Percentiles rank a stretch among this genome's conserved stretches.
phyloP scores from a whole-genome alignment of 1,140 invertebrate species.

The Elymnias hypermnestra region DNA sequence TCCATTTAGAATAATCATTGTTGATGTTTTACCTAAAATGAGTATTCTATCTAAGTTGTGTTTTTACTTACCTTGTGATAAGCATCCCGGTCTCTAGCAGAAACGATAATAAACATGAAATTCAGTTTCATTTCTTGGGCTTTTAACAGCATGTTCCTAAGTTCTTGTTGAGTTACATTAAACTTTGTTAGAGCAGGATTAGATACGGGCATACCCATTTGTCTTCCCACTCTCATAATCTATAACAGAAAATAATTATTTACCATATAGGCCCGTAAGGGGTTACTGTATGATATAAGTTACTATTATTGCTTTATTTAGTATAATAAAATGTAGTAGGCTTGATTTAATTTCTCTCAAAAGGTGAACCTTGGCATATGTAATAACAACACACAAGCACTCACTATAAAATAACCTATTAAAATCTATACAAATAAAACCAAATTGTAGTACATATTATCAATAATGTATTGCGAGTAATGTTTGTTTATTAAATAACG shows the following conservation, averaged over 20 bases:
- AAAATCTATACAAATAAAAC: not conserved
- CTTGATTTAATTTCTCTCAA: no score
- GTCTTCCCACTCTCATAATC: constrained; percentile 34
- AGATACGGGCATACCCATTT: constrained; percentile 45
- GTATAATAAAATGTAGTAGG: no score
- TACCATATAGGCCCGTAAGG: not conserved
- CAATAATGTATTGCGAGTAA: no score
- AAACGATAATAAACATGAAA: constrained; percentile 51
- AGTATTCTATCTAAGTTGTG: not conserved
- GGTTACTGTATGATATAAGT: no score
- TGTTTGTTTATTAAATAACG: no score
- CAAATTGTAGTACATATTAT: no score
- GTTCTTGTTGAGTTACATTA: constrained; percentile 25
- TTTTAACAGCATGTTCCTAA: constrained; percentile 22
- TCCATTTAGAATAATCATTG: no score
- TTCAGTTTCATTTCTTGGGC: constrained; percentile 28
- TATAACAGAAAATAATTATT: constrained; percentile 24
- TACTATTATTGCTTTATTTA: not conserved
- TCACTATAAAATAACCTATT: not conserved
- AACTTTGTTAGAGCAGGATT: constrained; percentile 26
- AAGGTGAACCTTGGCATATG: no score
- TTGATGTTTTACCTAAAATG: constrained; percentile 82
- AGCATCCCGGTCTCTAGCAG: constrained; percentile 33
- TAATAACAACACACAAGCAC: no score
- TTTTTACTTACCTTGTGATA: constrained; percentile 50